These are phyloP conservation scores for Gasterosteus nipponicus DNA, from an alignment of 2,113 vertebrate species.

Conservation along the genomic window DNA sequence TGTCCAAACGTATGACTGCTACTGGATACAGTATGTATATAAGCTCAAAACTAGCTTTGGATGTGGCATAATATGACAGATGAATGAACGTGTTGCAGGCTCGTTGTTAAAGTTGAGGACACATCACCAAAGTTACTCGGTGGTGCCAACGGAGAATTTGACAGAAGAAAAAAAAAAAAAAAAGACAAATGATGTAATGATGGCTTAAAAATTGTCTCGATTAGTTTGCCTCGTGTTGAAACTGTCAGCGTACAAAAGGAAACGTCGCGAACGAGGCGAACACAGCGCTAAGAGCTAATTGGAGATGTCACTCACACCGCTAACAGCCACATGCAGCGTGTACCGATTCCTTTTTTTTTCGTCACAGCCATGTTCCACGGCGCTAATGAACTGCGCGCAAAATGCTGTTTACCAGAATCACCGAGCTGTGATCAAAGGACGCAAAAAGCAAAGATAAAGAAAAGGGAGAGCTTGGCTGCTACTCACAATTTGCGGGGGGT, in stretches of 20 bases:
- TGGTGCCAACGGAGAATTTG: background rate
- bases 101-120: background rate
- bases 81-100: background rate
- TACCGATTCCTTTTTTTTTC: background rate
- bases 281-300: background rate
- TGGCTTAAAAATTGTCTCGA: background rate
- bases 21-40: background rate
- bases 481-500: background rate
- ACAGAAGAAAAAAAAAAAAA: background rate
- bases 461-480: background rate
- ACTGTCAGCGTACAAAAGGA: background rate
- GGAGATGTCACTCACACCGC: slow-evolving; percentile 13
- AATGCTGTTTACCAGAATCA: background rate
- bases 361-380: background rate
- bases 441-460: background rate
- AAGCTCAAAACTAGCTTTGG: background rate
- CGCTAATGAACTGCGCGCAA: background rate
- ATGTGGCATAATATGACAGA: background rate
- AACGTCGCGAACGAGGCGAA: slow-evolving; percentile 4
- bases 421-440: slow-evolving; percentile 4
- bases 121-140: background rate
- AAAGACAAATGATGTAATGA: slow-evolving; percentile 8
- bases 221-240: background rate
- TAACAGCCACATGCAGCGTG: slow-evolving; percentile 7
- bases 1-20: no score